These are phyloP conservation scores for Danio tinwini DNA, from an alignment of 2,797 vertebrate species.

Conservation along the genomic window DNA sequence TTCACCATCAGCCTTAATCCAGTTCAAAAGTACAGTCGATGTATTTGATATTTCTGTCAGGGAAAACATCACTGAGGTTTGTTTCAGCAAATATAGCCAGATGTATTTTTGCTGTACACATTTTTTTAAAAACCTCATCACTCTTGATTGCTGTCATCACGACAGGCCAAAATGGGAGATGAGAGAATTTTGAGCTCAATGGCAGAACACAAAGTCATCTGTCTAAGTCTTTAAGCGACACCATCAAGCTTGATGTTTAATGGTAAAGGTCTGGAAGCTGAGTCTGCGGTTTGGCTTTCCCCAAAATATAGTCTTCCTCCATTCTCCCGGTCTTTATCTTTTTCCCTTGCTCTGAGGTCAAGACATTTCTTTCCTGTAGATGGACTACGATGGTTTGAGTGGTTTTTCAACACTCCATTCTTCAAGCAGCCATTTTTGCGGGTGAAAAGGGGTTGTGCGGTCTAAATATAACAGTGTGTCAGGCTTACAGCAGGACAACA, in stretches of 20 bases:
- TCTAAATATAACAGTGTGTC: conserved; percentile 60
- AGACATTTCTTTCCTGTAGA: conserved; percentile 70
- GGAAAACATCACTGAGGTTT: conserved; percentile 28
- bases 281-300: conserved; percentile 70
- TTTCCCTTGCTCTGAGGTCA: conserved; percentile 72
- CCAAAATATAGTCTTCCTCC: conserved; percentile 40
- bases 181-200: conserved; percentile 41
- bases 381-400: conserved; percentile 26
- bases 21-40: conserved; percentile 23
- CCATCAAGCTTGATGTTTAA: conserved; percentile 66
- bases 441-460: conserved; percentile 62
- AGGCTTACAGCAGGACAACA: conserved; percentile 12
- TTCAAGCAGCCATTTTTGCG: conserved; percentile 68
- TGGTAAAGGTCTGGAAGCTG: conserved; percentile 67
- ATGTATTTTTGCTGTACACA: conserved; percentile 25
- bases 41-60: conserved; percentile 25
- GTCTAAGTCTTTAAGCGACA: conserved; percentile 69
- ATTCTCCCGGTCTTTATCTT: conserved; percentile 39
- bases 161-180: conserved; percentile 32
- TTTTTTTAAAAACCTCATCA: conserved; percentile 33
- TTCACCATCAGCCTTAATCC: too few species aligned
- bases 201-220: conserved; percentile 50
- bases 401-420: conserved; percentile 67
- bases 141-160: conserved; percentile 46
- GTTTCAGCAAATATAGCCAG: conserved; percentile 23